A percentile compares a stretch with the other conserved stretches of the same genome.
Evolutionary conservation across 2,113 vertebrate species (phyloP).

Genomic region (Barnardius zonarius): DNA sequence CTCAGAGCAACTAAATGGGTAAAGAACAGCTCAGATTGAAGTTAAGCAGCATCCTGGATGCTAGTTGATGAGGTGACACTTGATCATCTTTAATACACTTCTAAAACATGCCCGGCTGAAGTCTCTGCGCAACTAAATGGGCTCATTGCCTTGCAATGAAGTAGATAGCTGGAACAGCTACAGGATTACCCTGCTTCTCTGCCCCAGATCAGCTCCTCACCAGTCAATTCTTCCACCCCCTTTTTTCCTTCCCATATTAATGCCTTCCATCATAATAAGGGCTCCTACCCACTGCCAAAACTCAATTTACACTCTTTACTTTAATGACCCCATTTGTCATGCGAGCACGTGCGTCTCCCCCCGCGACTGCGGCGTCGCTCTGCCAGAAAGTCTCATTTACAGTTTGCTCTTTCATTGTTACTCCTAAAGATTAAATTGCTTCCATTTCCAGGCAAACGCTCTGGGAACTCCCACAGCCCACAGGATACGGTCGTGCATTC

Average conservation of each 20-base stretch:
- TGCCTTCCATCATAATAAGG: conserved; percentile 35
- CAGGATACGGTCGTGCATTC: background rate
- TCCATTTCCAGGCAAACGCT: conserved; percentile 15
- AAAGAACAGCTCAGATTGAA: background rate
- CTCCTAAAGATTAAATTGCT: conserved; percentile 48
- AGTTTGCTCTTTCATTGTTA: conserved; percentile 49
- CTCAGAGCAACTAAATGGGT: background rate
- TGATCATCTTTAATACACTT: background rate
- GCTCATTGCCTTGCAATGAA: background rate
- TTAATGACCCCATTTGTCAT: conserved; percentile 61
- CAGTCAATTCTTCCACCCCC: background rate
- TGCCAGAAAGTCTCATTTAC: conserved; percentile 57
- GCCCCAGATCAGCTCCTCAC: background rate
- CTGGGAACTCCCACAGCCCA: conserved; percentile 3
- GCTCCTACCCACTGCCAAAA: conserved; percentile 25
- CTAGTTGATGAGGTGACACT: background rate
- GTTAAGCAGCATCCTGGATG: background rate
- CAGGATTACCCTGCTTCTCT: background rate
- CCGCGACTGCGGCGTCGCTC: conserved; percentile 1
- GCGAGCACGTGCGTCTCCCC: conserved; percentile 7
- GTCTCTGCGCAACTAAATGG: background rate
- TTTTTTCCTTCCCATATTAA: conserved; percentile 8
- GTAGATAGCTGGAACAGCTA: background rate
- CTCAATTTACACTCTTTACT: conserved; percentile 55
- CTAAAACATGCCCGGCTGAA: background rate